Evolutionary conservation across 2,888 invertebrate species (phyloP), one percentile per base, ranked within the genome.

Genomic region (Lithophane semibrunnea): DNA sequence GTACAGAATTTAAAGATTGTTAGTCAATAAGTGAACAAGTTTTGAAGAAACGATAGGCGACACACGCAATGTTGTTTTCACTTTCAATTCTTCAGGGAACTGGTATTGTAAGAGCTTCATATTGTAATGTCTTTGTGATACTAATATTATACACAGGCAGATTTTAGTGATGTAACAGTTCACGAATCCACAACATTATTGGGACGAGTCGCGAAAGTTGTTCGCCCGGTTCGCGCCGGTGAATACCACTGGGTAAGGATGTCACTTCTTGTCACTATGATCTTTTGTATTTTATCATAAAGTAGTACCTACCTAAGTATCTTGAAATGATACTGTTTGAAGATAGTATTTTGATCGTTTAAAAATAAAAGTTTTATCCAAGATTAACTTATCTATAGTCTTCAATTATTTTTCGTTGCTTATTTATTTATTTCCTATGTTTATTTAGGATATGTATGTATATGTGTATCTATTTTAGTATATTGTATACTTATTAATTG

Each of bases 151-250:
- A 78, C 63, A 86, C 82, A 82, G 83, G 75, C 76, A 84, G 80
- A 81, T 85, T 80, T 73, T 61, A 72, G 83, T 94, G 93, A 93
- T 88, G 94, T 92, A 95, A 95, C 85, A 92, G 92, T 94, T 93
- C 90, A 93, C 92, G 69, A 79, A 83, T 80, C 72, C 73, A 79
- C 75, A 91, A 92, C 91, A 93, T 91, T 93, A 93, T 93, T 92
- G 91, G 93, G 94, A 95, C 93, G 93, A 93, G 89, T 88, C 91
- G 94, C 94, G 95, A 96, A 96, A 96, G 96, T 96, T 93, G 95
- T 90, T 82, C 84, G 86, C 88, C 93, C 90, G 91, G 94, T 94
- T 88, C 86, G 83, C 73, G 83, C 77, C 89, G 89, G 86, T 80
- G 83, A 76, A 73, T 89, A 86, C 85, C 74, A 63, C 77, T 73